Evolutionary conservation across 2,888 invertebrate species (phyloP), one percentile per base, ranked within the genome.

Genomic region (Cylloceria caligata): DNA sequence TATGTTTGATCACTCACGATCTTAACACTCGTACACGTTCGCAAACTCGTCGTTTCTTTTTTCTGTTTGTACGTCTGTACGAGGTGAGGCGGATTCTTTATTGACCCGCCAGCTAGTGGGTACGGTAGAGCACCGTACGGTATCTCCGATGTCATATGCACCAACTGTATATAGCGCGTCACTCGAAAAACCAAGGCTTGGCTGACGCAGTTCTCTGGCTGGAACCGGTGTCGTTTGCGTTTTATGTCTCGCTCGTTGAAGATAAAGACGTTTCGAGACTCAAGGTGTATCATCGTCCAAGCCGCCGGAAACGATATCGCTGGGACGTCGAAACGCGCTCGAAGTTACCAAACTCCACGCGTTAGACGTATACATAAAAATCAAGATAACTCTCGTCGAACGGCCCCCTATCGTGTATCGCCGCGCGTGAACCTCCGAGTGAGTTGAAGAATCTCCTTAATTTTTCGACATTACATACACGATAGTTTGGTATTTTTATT

Each of bases 181-280:
- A 90, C 87, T 89, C 84, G 87, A 88, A 87, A 89, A 91, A 90
- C 85, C 90, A 91, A 91, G 92, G 92, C 91, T 92, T 91, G 91
- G 92, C 90, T 87, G 36, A 71, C 81, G 13, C 69, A 27, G 47
- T 62, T 42, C 34, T 9, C 39, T 39, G 49, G 16, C 64, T 55
- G 62, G 55, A 24, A 27, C 47, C 21, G 55, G 69, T 47, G 36
- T 65, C 78, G 57, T 72, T 68, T 24, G 27, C 39, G 13, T 69
- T 36, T 73, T 60, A 47, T 57, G 65, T 80, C 67, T 57, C 65
- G 76, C 68, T 69, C 60, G 67, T 69, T 47, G 34, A 68, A 88
- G 88, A 88, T 88, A 88, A 87, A 87, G 65, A 75, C 68, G 68
- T 52, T 60, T 62, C 72, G 65, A 55, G 60, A n/a, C 47, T 21